Evolutionary conservation across 2,797 vertebrate species (phyloP).

Genomic region (Gymnodraco acuticeps): DNA sequence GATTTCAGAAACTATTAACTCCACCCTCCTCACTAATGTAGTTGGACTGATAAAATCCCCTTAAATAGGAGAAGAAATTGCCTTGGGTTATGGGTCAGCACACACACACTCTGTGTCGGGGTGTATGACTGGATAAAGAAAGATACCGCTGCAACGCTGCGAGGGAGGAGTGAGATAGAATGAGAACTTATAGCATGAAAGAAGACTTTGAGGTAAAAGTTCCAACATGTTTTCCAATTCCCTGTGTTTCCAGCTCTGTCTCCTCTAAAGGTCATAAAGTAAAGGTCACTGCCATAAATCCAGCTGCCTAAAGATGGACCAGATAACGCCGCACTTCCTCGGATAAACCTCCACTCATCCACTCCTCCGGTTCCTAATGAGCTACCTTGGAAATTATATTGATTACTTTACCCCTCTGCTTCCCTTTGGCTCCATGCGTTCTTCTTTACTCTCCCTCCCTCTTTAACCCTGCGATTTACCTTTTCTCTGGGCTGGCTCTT

Average conservation of each 20-base stretch:
- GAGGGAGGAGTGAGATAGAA: constrained; percentile 39
- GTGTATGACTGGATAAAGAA: constrained; percentile 36
- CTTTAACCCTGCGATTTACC: constrained; percentile 73
- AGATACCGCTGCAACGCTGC: constrained; percentile 31
- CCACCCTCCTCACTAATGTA: constrained; percentile 84
- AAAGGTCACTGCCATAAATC: constrained; percentile 84
- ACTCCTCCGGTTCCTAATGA: constrained; percentile 47
- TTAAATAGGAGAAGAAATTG: constrained; percentile 86
- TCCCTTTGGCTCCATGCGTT: constrained; percentile 48
- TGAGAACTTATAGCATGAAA: constrained; percentile 60
- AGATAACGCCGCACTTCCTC: constrained; percentile 60
- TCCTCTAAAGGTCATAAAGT: constrained; percentile 79
- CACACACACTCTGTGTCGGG: constrained; percentile 57
- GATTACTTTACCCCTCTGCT: constrained; percentile 43
- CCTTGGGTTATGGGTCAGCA: constrained; percentile 85
- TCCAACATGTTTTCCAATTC: constrained; percentile 42
- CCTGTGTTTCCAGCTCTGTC: constrained; percentile 60
- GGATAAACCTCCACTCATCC: constrained; percentile 52
- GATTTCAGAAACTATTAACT: constrained; percentile 86
- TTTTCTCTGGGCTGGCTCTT: constrained; percentile 68
- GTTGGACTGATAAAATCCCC: constrained; percentile 86
- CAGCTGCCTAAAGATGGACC: constrained; percentile 62
- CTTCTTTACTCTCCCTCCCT: constrained; percentile 39
- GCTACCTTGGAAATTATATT: constrained; percentile 50
- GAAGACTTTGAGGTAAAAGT: constrained; percentile 57